Percentiles rank a stretch among this genome's conserved stretches.
These are phyloP conservation scores for Syngnathus floridae DNA, from an alignment of 2,113 vertebrate genomes.

Conservation along the genomic window DNA sequence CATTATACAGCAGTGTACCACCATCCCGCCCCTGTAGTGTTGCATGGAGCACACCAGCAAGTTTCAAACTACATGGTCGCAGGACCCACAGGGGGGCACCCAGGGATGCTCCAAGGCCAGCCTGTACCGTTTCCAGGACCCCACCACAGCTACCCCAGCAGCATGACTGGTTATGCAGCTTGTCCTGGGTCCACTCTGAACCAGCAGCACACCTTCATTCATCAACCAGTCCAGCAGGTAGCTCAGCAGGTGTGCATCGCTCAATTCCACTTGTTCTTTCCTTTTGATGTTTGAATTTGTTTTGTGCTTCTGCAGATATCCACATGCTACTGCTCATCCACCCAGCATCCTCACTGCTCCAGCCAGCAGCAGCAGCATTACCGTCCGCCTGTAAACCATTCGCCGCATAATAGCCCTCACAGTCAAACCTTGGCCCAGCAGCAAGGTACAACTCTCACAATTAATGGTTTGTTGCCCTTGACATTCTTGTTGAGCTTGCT, in stretches of 20 bases:
- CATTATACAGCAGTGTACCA: constrained; percentile 80
- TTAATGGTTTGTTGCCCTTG: constrained; percentile 1
- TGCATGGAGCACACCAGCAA: constrained; percentile 77
- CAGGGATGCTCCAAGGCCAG: constrained; percentile 68
- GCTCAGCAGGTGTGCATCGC: background rate
- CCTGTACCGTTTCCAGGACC: constrained; percentile 62
- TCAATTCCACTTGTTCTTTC: background rate
- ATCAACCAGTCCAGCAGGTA: constrained; percentile 90
- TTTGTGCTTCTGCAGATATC: constrained; percentile 70
- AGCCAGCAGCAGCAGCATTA: constrained; percentile 81
- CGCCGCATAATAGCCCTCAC: constrained; percentile 83
- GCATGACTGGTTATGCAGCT: constrained; percentile 33
- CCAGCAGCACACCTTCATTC: constrained; percentile 82
- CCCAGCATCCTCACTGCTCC: constrained; percentile 81
- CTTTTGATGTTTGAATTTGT: constrained; percentile 4
- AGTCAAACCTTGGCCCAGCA: constrained; percentile 84
- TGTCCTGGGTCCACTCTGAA: constrained; percentile 55
- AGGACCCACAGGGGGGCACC: constrained; percentile 49
- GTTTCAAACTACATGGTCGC: constrained; percentile 78
- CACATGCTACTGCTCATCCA: constrained; percentile 84
- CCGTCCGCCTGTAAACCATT: constrained; percentile 74
- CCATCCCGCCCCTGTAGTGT: constrained; percentile 72
- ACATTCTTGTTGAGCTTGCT: background rate
- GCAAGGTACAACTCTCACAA: constrained; percentile 73
- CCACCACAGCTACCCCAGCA: constrained; percentile 56